Conservation (phyloP, 1,140 invertebrate genomes). For the Dendroctonus ponderosae region DNA sequence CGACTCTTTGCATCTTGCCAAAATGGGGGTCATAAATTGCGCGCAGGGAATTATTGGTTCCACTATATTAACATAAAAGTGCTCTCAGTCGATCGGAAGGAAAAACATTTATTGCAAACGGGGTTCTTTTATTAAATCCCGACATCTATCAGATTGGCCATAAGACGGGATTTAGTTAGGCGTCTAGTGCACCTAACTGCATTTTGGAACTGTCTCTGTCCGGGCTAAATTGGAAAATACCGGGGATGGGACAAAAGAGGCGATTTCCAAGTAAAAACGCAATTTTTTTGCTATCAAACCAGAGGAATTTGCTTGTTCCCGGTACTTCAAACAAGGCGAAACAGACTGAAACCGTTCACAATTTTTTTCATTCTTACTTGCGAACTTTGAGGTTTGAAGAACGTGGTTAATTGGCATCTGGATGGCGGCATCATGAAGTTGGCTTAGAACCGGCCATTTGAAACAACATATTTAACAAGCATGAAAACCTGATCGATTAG, state of each 20-base stretch:
- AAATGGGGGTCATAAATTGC: constrained; percentile 29
- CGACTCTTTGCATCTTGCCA: constrained; percentile 18
- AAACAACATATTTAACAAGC: no score
- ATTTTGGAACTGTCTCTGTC: constrained; percentile 27
- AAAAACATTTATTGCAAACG: constrained; percentile 44
- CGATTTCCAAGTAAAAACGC: no score
- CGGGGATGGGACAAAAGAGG: constrained; percentile 6
- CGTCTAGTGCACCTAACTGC: constrained; percentile 42
- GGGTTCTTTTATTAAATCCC: constrained; percentile 45
- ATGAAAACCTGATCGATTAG: no score
- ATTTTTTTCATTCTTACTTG: no score
- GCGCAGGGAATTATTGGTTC: constrained; percentile 32
- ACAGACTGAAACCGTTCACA: no score
- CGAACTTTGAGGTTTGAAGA: no score
- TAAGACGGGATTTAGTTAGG: constrained; percentile 41
- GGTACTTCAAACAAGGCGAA: no score
- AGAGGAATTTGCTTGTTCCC: no score
- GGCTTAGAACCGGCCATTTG: no score
- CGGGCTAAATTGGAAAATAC: constrained; percentile 26
- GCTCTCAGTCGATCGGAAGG: constrained; percentile 32
- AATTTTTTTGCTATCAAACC: no score
- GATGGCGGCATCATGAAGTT: no score
- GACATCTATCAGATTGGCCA: constrained; percentile 44
- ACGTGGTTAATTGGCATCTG: no score
- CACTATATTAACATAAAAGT: constrained; percentile 36